Base-by-base conservation (phyloP, 2,113 vertebrate species). In the Casuarius casuarius region DNA sequence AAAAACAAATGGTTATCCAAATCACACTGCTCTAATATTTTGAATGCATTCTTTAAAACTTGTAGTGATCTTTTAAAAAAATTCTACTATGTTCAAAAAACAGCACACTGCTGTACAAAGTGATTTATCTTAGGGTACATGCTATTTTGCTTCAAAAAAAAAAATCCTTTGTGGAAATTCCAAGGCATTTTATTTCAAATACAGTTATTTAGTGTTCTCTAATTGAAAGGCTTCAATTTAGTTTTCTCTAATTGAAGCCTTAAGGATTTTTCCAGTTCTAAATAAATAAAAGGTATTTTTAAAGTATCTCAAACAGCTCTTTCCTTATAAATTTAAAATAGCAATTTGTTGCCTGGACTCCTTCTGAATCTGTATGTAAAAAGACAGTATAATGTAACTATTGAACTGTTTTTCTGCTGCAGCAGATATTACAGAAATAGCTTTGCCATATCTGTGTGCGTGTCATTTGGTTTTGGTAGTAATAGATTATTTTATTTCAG, bases 21-120 rank as follows among this genome's bases (percentile, higher is more conserved):
- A 83, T 33, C 5, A 4, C 10, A 46, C 26, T 70, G 20, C 6
- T 42, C 12, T 84, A 80, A 61, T 44, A 21, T 21, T 67, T 25
- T 48, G 3, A 13, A 5, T 56, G 12, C 28, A 12, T n/a, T 63
- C 16, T 59, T 56, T 28, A 68, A 93, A 71, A 67, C 5, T 1
- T n/a, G 2, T 29, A 59, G 9, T 46, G 4, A 59, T 22, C 2
- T 59, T 44, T 77, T 56, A 18, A 77, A 62, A 8, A 35, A 21
- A 63, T 31, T 59, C 7, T 29, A 1, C 8, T 75, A 7, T 26
- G 2, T 16, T 63, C 4, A 33, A 35, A 71, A 54, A 25, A 59
- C 44, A 59, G 1, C 4, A 19, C 1, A 2, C 7, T 75, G 9
- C 5, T 72, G 2, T 54, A 15, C 1, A 72, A 51, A 72, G 26